phyloP scores from a whole-genome alignment of 2,888 invertebrate species.

The Orthosia gracilis region DNA sequence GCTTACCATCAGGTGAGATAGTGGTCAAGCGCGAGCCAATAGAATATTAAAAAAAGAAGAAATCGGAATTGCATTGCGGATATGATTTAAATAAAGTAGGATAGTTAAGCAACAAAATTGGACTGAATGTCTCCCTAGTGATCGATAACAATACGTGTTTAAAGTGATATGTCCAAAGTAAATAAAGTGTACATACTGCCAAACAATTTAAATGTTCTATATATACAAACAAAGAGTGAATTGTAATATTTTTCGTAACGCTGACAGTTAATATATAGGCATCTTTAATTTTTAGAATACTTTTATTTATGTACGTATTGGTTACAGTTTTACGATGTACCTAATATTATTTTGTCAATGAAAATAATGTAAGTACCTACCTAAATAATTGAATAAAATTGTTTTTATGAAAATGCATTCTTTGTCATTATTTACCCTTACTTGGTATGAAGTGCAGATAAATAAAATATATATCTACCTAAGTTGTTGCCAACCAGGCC shows the following conservation, averaged over 20 bases:
- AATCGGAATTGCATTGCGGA: conserved; percentile 24
- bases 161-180: conserved; percentile 68
- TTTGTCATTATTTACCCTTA: conserved; percentile 4
- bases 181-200: conserved; percentile 68
- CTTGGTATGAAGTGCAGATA: not conserved
- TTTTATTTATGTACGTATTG: conserved; percentile 65
- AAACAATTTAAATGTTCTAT: conserved; percentile 67
- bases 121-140: conserved; percentile 68
- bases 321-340: conserved; percentile 62
- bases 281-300: conserved; percentile 64
- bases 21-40: too few relatives aligned
- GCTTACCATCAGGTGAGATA: too few relatives aligned
- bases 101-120: conserved; percentile 62
- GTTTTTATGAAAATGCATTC: conserved; percentile 61
- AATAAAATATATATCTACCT: not conserved
- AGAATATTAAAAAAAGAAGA: too few relatives aligned
- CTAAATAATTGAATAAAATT: conserved; percentile 65
- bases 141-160: conserved; percentile 65
- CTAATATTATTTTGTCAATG: conserved; percentile 62
- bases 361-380: conserved; percentile 61
- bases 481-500: not conserved
- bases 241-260: conserved; percentile 70
- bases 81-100: conserved; percentile 51
- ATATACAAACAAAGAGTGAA: conserved; percentile 67
- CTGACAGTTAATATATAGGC: conserved; percentile 59